These are phyloP conservation scores for Boloria selene DNA, from an alignment of 2,888 invertebrate genomes.

Conservation along the genomic window DNA sequence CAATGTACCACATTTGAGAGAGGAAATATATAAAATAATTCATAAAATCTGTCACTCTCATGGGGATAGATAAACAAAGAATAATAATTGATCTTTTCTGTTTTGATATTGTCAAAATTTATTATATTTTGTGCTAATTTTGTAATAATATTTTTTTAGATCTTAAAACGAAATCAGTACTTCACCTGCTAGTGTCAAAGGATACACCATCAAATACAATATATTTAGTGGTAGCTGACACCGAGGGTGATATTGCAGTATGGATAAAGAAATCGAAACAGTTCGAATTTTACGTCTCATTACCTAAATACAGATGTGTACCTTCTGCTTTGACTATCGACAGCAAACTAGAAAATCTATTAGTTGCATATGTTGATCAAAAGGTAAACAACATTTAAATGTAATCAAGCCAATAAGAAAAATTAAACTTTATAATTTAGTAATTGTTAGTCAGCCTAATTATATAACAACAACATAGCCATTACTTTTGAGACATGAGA, in stretches of 20 bases:
- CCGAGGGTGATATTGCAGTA: slow-evolving; percentile 84
- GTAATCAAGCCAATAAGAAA: too few relatives aligned
- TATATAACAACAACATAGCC: too few relatives aligned
- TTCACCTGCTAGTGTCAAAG: slow-evolving; percentile 62
- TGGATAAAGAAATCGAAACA: slow-evolving; percentile 76
- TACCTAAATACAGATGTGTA: slow-evolving; percentile 87
- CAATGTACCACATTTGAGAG: too few relatives aligned
- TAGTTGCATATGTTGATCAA: slow-evolving; percentile 90
- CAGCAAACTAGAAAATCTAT: slow-evolving; percentile 80
- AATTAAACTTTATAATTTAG: too few relatives aligned
- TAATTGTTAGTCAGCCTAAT: too few relatives aligned
- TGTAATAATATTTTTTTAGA: slow-evolving; percentile 58
- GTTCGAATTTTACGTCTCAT: slow-evolving; percentile 72
- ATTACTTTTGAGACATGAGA: too few relatives aligned
- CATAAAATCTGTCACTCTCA: too few relatives aligned
- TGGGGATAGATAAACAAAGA: too few relatives aligned
- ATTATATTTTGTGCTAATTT: background rate
- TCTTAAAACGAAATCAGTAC: slow-evolving; percentile 80
- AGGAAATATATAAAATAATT: too few relatives aligned
- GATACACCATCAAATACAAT: slow-evolving; percentile 47
- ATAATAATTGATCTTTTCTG: too few relatives aligned
- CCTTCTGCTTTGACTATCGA: slow-evolving; percentile 89
- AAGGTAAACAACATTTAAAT: slow-evolving; percentile 80
- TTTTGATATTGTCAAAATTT: background rate
- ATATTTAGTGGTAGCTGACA: slow-evolving; percentile 87